Evolutionary conservation across 2,113 vertebrate species (phyloP), one percentile per base, ranked within the genome.

Genomic region (Amphilophus citrinellus): DNA sequence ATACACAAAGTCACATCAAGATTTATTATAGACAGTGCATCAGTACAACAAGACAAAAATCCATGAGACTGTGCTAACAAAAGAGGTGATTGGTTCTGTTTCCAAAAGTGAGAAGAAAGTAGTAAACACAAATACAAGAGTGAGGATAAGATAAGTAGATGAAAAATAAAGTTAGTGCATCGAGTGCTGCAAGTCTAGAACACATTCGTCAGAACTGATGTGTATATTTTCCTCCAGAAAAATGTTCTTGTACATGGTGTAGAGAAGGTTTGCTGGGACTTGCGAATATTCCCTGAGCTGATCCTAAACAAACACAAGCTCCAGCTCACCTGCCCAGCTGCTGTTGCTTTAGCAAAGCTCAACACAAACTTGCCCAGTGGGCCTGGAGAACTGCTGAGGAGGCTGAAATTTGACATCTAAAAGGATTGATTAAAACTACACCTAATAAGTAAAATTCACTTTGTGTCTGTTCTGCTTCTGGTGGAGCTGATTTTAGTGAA

Each of bases 241-340:
- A 82, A 91, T 85, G 71, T 91, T 86, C 84, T 84, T 91, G 86
- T 91, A 65, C 9, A 63, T 85, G 83, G 88, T n/a, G 35, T 30
- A 83, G 84, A 88, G 76, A 85, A 88, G 78, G 84, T 93, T 90
- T 91, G 89, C 90, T 83, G 59, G 47, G 86, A 91, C 90, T 92
- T 89, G 88, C 85, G 92, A 80, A 89, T 90, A 88, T 88, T 83
- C 85, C 87, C 83, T 4, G 75, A 87, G 84, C 90, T 92, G 80
- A 95, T 93, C 91, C 89, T 84, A 91, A 90, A 57, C 90, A 92
- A 95, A 93, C 90, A 93, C 53, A 1, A 58, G 85, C 90, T 89
- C 88, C 68, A 86, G 87, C 89, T 90, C 81, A 93, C 89, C 89
- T 90, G 88, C 86, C 39, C 57, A 6, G 86, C 87, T 17, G 15